phyloP scores from a whole-genome alignment of 2,113 vertebrate species.

The Eulacestoma nigropectus region DNA sequence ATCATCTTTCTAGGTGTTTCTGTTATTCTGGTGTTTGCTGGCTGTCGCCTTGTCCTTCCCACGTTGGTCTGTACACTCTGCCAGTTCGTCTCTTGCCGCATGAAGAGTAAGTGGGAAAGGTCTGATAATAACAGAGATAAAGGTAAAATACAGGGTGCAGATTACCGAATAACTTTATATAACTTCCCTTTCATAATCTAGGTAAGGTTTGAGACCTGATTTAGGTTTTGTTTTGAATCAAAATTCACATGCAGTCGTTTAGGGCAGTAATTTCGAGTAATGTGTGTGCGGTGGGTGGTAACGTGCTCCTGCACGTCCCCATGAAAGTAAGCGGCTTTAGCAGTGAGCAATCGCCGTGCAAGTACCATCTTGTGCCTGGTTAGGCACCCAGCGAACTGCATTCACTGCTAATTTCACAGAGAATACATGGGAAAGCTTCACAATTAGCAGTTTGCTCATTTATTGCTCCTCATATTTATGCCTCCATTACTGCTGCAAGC shows the following conservation, averaged over 20 bases:
- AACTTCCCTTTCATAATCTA: not conserved
- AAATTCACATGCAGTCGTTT: not conserved
- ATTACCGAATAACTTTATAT: not conserved
- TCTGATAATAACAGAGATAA: not conserved
- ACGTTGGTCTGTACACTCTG: not conserved
- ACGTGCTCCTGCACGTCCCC: not conserved
- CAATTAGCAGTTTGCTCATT: slow-evolving; percentile 23
- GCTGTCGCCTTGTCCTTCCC: not conserved
- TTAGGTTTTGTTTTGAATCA: not conserved
- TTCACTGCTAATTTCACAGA: not conserved
- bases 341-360: not conserved
- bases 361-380: slow-evolving; percentile 2
- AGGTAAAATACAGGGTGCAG: not conserved
- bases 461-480: not conserved
- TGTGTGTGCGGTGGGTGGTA: not conserved
- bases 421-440: not conserved
- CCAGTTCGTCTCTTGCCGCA: not conserved
- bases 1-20: not conserved
- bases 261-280: not conserved
- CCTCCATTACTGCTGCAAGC: not conserved
- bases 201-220: not conserved
- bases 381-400: not conserved
- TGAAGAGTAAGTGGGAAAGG: not conserved
- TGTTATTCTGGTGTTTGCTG: not conserved
- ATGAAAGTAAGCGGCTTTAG: not conserved